These are phyloP conservation scores for Chlorodrepanis virens DNA, from an alignment of 2,113 vertebrate species.

Conservation along the genomic window DNA sequence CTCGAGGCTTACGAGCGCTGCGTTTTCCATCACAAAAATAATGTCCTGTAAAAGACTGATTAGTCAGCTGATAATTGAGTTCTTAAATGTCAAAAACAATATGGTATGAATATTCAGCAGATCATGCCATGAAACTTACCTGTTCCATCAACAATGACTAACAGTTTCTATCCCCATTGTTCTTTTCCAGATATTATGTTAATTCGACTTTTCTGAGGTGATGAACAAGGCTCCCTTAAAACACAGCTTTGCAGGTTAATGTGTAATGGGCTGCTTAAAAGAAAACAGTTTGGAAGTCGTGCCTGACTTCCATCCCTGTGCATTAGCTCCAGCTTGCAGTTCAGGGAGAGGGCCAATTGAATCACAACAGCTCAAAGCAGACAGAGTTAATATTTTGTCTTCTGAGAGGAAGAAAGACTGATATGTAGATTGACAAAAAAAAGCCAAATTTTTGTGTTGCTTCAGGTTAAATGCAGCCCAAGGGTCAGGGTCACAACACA, in stretches of 20 bases:
- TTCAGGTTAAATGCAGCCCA: not conserved
- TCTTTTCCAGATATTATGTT: conserved; percentile 77
- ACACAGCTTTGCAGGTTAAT: conserved; percentile 61
- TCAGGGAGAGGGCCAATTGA: not conserved
- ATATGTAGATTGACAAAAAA: not conserved
- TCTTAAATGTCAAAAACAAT: conserved; percentile 85
- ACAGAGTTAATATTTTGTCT: not conserved
- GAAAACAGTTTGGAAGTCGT: not conserved
- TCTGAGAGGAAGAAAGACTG: not conserved
- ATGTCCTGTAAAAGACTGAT: conserved; percentile 78
- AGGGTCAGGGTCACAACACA: not conserved
- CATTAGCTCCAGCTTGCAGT: not conserved
- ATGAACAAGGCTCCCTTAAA: conserved; percentile 70
- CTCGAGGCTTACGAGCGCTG: conserved; percentile 58
- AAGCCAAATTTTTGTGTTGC: not conserved
- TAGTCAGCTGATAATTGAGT: conserved; percentile 84
- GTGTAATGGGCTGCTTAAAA: conserved; percentile 42
- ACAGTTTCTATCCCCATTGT: conserved; percentile 69
- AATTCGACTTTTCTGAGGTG: conserved; percentile 77
- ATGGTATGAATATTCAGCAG: conserved; percentile 82
- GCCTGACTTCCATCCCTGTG: not conserved
- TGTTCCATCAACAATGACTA: conserved; percentile 77
- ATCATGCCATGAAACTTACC: conserved; percentile 75
- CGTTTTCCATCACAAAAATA: conserved; percentile 71
- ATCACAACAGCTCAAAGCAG: not conserved